Conservation (phyloP, 2,797 vertebrate species). For the Threskiornis aethiopicus region DNA sequence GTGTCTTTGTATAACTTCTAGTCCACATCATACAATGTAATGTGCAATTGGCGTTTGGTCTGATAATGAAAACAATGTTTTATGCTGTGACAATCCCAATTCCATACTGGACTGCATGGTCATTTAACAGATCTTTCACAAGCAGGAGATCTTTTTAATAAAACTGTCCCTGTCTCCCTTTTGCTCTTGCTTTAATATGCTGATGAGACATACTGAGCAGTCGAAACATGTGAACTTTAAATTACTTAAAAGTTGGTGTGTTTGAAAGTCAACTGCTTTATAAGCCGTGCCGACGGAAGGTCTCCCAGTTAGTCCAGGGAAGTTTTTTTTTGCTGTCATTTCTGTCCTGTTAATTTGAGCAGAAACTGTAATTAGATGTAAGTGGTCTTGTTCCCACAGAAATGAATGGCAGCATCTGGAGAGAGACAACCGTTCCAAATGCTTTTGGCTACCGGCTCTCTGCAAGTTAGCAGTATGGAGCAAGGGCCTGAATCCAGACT, state of each 20-base stretch:
- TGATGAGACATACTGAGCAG: not conserved
- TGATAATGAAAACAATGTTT: not conserved
- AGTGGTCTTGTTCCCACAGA: constrained; percentile 84
- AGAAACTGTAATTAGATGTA: constrained; percentile 84
- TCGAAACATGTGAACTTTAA: constrained; percentile 11
- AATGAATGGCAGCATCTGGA: constrained; percentile 85
- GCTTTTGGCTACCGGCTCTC: constrained; percentile 75
- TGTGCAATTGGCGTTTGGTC: not conserved
- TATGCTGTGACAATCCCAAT: not conserved
- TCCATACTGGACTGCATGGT: fast-evolving
- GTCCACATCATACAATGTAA: too few relatives aligned
- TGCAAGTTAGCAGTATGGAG: constrained; percentile 75
- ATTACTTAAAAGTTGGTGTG: constrained; percentile 35
- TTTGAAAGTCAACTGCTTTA: constrained; percentile 52
- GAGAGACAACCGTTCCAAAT: constrained; percentile 82
- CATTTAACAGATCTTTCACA: not conserved
- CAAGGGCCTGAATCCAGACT: constrained; percentile 79
- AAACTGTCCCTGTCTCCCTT: not conserved
- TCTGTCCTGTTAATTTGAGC: constrained; percentile 83
- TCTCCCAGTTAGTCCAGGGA: constrained; percentile 57
- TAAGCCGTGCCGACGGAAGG: constrained; percentile 36
- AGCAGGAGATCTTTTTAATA: not conserved
- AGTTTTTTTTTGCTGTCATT: constrained; percentile 72
- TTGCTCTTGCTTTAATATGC: not conserved
- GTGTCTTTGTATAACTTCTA: fast-evolving